These are phyloP conservation scores for Pararge aegeria DNA, from an alignment of 1,140 invertebrate genomes.

Conservation along the genomic window DNA sequence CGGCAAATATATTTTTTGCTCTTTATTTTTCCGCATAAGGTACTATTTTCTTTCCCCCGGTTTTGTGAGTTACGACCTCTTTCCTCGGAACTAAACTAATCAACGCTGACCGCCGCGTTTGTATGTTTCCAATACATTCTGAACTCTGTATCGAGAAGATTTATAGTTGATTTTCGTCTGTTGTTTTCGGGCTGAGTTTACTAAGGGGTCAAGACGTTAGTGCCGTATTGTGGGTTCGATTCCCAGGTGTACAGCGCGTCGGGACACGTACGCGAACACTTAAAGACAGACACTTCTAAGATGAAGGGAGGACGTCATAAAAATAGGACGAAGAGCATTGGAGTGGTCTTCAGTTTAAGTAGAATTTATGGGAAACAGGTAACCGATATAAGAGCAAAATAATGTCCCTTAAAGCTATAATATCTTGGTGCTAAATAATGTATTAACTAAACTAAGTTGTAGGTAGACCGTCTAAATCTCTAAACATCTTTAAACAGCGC, in stretches of 20 bases:
- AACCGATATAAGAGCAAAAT: constrained; percentile 17
- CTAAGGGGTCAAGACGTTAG: constrained; percentile 70
- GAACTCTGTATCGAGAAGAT: constrained; percentile 14
- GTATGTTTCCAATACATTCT: constrained; percentile 20
- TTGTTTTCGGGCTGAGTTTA: constrained; percentile 19
- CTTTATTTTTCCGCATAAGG: constrained; percentile 27
- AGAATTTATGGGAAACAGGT: constrained; percentile 29
- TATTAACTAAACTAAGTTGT: no score
- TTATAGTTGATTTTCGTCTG: constrained; percentile 37
- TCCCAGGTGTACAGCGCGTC: constrained; percentile 71
- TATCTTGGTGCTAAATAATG: no score
- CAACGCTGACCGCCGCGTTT: constrained; percentile 59
- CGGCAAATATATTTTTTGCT: neutral
- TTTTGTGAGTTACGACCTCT: constrained; percentile 41
- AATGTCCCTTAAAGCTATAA: constrained; percentile 1
- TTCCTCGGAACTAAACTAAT: constrained; percentile 42
- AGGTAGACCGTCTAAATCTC: no score
- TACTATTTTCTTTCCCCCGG: constrained; percentile 28
- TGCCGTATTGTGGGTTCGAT: constrained; percentile 70
- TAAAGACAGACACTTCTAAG: constrained; percentile 70
- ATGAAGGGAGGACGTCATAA: constrained; percentile 76
- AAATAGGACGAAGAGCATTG: constrained; percentile 60
- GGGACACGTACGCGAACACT: constrained; percentile 68
- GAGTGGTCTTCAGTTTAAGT: constrained; percentile 35
- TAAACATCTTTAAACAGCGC: no score